These are phyloP conservation scores for Naja naja DNA, from an alignment of 2,113 vertebrate genomes.

Conservation along the genomic window DNA sequence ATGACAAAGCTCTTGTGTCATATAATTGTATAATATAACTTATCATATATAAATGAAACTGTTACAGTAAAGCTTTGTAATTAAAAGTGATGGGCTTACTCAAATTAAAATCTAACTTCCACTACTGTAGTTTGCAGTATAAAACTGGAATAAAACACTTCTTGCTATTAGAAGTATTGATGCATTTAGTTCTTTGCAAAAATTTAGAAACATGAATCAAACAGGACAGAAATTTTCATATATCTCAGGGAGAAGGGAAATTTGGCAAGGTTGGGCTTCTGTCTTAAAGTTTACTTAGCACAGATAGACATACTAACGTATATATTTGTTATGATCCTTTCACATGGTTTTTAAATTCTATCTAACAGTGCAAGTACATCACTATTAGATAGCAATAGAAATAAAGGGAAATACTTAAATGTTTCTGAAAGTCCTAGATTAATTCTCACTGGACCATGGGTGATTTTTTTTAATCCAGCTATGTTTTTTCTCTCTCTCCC, in stretches of 20 bases:
- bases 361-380: neutral
- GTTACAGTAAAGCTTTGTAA: neutral
- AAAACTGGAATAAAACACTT: neutral
- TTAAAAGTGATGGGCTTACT: slow-evolving; percentile 1
- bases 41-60: neutral
- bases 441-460: neutral
- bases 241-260: neutral
- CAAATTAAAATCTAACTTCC: neutral
- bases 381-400: no score
- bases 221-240: neutral
- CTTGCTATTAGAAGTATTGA: neutral
- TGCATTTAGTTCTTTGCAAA: neutral
- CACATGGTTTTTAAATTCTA: neutral
- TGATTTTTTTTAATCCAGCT: neutral
- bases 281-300: neutral
- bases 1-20: neutral
- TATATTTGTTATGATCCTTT: neutral
- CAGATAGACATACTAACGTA: neutral
- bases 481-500: no score
- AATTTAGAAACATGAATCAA: neutral
- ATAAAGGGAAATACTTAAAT: no score
- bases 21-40: neutral
- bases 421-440: neutral
- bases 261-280: neutral
- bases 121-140: neutral